Conservation (phyloP, 2,888 invertebrate species). For the Andrena fulva region DNA sequence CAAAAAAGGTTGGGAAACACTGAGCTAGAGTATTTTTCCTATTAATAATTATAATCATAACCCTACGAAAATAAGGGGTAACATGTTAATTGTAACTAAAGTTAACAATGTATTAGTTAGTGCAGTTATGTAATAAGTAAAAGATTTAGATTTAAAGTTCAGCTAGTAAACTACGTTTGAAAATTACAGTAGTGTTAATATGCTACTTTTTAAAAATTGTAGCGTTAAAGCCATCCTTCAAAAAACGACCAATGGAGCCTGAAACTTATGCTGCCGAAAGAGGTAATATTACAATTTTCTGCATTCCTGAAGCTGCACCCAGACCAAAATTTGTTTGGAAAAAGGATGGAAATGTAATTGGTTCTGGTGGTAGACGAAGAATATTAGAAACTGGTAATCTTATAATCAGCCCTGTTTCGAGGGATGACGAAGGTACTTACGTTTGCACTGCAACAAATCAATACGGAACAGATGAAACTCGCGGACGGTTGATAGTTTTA, state of each 20-base stretch:
- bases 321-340: constrained; percentile 95
- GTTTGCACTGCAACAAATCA: constrained; percentile 94
- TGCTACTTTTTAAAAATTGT: constrained; percentile 31
- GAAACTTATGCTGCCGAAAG: constrained; percentile 96
- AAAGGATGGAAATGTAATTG: constrained; percentile 92
- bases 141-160: background rate
- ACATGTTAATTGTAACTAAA: background rate
- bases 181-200: background rate
- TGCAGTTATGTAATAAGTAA: background rate
- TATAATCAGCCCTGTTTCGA: constrained; percentile 92
- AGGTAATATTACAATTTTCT: constrained; percentile 95
- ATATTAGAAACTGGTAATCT: constrained; percentile 95
- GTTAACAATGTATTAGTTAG: too few species aligned
- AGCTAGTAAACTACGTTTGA: background rate
- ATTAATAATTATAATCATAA: background rate
- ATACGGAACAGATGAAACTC: constrained; percentile 94
- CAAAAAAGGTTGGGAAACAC: too few species aligned
- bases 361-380: constrained; percentile 92
- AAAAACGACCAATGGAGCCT: constrained; percentile 94
- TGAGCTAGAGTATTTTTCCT: background rate
- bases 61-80: background rate
- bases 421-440: constrained; percentile 95
- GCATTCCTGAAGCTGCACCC: constrained; percentile 97
- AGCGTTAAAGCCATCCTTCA: constrained; percentile 93
- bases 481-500: constrained; percentile 93